These are phyloP conservation scores for Dendrolimus pini DNA, from an alignment of 2,888 invertebrate genomes.

Conservation along the genomic window DNA sequence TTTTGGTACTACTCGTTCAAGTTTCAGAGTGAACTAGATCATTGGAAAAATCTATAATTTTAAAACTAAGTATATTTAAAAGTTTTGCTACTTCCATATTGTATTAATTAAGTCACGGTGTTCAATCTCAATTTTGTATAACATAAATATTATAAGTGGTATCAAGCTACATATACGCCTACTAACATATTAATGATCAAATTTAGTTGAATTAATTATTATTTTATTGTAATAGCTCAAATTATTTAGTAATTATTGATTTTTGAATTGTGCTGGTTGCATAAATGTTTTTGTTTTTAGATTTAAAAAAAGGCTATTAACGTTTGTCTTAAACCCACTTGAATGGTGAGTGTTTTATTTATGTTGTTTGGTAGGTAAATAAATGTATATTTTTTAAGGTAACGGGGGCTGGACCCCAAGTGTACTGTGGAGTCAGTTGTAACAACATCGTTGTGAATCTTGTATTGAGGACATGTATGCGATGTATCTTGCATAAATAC, in stretches of 20 bases:
- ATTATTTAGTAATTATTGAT: conserved; percentile 28
- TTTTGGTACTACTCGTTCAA: too few relatives aligned
- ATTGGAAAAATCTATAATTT: neutral
- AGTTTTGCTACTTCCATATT: conserved; percentile 32
- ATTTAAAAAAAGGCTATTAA: too few relatives aligned
- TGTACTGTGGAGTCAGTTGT: conserved; percentile 41
- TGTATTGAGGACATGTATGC: conserved; percentile 47
- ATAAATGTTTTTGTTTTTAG: neutral
- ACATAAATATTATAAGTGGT: conserved; percentile 20
- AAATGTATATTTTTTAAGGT: conserved; percentile 39
- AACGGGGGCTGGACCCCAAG: conserved; percentile 66
- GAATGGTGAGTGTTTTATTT: neutral
- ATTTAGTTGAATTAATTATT: conserved; percentile 27
- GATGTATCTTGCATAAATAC: conserved; percentile 44
- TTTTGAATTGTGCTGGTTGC: conserved; percentile 19
- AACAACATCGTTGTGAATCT: conserved; percentile 61
- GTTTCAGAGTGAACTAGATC: conserved; percentile 10
- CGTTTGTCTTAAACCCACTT: too few relatives aligned
- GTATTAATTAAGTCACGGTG: conserved; percentile 36
- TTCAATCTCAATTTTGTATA: conserved; percentile 52
- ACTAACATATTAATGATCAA: conserved; percentile 44
- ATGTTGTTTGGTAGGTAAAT: neutral
- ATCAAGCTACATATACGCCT: conserved; percentile 29
- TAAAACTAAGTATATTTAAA: neutral
- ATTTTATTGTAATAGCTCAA: conserved; percentile 47